Conservation (phyloP, 2,888 invertebrate species). For the Melanophora roralis region DNA sequence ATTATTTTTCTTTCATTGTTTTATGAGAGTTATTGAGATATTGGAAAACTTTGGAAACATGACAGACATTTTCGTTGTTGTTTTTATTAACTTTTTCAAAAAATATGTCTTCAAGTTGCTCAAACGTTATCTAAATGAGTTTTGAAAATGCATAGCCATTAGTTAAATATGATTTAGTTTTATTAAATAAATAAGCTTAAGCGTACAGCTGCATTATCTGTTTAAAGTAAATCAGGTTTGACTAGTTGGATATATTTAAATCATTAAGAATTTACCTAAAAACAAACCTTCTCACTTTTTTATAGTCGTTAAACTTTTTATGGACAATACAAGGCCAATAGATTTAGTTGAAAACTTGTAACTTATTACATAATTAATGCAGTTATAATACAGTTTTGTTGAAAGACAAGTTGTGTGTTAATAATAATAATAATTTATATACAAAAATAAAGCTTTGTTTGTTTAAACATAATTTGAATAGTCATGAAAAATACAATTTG, state of each 20-base stretch:
- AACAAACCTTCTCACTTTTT: slow-evolving; percentile 1
- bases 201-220: background rate
- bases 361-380: slow-evolving; percentile 28
- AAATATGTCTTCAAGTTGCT: too few species aligned
- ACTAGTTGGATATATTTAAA: background rate
- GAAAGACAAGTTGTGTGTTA: slow-evolving; percentile 20
- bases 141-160: too few species aligned
- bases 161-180: too few species aligned
- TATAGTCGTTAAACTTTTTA: slow-evolving; percentile 6
- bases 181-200: background rate
- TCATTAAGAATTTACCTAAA: background rate
- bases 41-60: too few species aligned
- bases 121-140: too few species aligned
- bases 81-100: background rate
- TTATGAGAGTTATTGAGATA: too few species aligned
- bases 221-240: slow-evolving; percentile 36
- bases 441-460: background rate
- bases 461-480: too few species aligned
- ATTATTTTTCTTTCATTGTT: too few species aligned
- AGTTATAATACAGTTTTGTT: slow-evolving; percentile 10
- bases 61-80: background rate
- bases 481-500: too few species aligned
- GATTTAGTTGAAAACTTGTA: slow-evolving; percentile 12
- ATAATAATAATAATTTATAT: background rate
- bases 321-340: slow-evolving; percentile 37